phyloP scores from a whole-genome alignment of 2,888 invertebrate genomes.

The Taenaris catops region DNA sequence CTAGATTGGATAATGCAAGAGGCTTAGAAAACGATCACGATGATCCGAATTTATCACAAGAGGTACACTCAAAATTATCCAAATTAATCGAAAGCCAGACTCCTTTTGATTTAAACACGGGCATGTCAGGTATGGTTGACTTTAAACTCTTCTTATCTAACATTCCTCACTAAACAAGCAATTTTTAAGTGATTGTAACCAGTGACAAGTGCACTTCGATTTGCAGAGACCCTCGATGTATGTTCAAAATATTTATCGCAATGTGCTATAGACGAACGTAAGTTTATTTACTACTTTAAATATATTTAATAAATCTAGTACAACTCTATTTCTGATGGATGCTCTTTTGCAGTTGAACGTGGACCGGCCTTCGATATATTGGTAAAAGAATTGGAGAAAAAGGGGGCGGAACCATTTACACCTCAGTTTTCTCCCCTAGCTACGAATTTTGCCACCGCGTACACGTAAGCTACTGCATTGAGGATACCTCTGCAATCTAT shows the following conservation, averaged over 20 bases:
- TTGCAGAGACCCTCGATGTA: slow-evolving; percentile 48
- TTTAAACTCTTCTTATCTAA: neutral
- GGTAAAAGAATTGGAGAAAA: slow-evolving; percentile 37
- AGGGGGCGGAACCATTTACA: slow-evolving; percentile 39
- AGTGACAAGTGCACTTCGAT: neutral
- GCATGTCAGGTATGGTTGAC: slow-evolving; percentile 45
- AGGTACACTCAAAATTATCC: slow-evolving; percentile 37
- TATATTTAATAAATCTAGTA: no score
- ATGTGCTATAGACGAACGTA: slow-evolving; percentile 50
- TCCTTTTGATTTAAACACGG: slow-evolving; percentile 38
- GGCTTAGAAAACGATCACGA: slow-evolving; percentile 51
- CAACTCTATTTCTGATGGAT: no score
- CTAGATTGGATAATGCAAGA: slow-evolving; percentile 45
- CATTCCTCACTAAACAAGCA: no score
- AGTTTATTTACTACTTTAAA: no score
- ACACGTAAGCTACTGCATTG: slow-evolving; percentile 41
- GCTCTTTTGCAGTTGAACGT: slow-evolving; percentile 50
- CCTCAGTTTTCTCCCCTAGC: slow-evolving; percentile 32
- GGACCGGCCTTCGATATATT: slow-evolving; percentile 56
- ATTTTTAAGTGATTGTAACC: no score
- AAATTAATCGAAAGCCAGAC: slow-evolving; percentile 33
- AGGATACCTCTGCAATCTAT: no score
- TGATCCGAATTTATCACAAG: slow-evolving; percentile 49
- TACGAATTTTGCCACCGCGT: slow-evolving; percentile 38
- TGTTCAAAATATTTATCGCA: slow-evolving; percentile 56